Evolutionary conservation across 2,888 invertebrate species (phyloP).

Genomic region (Trachelus stipa): DNA sequence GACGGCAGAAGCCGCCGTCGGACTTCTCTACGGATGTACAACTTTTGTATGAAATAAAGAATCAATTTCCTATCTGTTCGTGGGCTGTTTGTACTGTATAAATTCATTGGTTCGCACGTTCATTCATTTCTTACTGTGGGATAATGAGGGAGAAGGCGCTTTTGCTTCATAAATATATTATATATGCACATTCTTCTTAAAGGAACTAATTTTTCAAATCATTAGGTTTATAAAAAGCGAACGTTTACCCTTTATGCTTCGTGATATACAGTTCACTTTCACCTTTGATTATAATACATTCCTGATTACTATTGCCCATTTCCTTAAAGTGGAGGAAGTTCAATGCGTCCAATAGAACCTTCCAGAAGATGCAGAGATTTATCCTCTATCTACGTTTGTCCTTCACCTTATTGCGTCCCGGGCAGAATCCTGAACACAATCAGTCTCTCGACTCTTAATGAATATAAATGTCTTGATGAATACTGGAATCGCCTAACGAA

Average conservation of each 20-base stretch:
- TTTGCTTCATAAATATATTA: not conserved
- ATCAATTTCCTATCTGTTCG: slow-evolving; percentile 38
- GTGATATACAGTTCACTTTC: not conserved
- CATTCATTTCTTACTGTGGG: not conserved
- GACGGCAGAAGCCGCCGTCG: slow-evolving; percentile 8
- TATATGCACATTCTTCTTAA: slow-evolving; percentile 2
- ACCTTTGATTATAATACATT: not conserved
- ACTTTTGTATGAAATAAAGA: slow-evolving; percentile 51
- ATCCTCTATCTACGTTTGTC: not conserved
- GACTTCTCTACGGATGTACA: slow-evolving; percentile 38
- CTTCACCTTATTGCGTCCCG: not conserved
- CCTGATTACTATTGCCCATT: not conserved
- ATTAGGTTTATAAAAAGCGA: slow-evolving; percentile 15
- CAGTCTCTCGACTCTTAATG: not conserved
- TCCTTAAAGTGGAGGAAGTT: not conserved
- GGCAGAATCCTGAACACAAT: not conserved
- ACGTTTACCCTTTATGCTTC: slow-evolving; percentile 3
- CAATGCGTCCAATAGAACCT: not conserved
- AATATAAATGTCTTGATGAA: not conserved
- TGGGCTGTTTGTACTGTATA: slow-evolving; percentile 1
- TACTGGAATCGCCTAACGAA: not conserved
- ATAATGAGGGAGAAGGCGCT: not conserved
- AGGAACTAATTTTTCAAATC: slow-evolving; percentile 9
- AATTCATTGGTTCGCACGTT: not conserved
- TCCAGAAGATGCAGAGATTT: not conserved